These are phyloP conservation scores for Scarus forsteni DNA, from an alignment of 2,797 vertebrate genomes.

Conservation along the genomic window DNA sequence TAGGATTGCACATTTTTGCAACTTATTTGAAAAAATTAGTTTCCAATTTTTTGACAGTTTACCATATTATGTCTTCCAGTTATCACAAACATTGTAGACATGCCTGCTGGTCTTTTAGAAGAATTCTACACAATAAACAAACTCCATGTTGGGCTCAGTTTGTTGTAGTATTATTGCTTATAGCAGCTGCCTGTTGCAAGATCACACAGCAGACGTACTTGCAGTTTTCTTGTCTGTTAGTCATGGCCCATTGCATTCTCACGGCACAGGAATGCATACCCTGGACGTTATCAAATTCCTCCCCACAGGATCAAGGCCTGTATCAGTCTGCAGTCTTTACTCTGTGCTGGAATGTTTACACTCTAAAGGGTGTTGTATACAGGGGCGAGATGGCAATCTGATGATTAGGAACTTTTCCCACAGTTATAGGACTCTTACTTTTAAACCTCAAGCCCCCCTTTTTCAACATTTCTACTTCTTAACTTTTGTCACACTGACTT, in stretches of 20 bases:
- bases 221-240: slow-evolving; percentile 69
- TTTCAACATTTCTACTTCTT: not conserved
- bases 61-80: too few relatives aligned
- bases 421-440: slow-evolving; percentile 15
- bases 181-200: slow-evolving; percentile 18
- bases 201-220: slow-evolving; percentile 31
- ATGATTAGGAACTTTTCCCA: slow-evolving; percentile 26
- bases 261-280: slow-evolving; percentile 74
- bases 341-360: slow-evolving; percentile 61
- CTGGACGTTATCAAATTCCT: slow-evolving; percentile 78
- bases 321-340: slow-evolving; percentile 62
- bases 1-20: too few relatives aligned
- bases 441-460: slow-evolving; percentile 20
- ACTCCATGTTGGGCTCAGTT: not conserved
- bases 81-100: not conserved
- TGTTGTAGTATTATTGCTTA: slow-evolving; percentile 21
- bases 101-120: not conserved
- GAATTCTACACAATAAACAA: not conserved
- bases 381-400: slow-evolving; percentile 4
- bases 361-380: slow-evolving; percentile 39
- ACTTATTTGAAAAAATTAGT: too few relatives aligned
- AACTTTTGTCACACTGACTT: not conserved
- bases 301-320: slow-evolving; percentile 75
- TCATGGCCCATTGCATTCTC: slow-evolving; percentile 70
- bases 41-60: too few relatives aligned